These are phyloP conservation scores for Anthophora plumipes DNA, from an alignment of 2,888 invertebrate species.

Conservation along the genomic window DNA sequence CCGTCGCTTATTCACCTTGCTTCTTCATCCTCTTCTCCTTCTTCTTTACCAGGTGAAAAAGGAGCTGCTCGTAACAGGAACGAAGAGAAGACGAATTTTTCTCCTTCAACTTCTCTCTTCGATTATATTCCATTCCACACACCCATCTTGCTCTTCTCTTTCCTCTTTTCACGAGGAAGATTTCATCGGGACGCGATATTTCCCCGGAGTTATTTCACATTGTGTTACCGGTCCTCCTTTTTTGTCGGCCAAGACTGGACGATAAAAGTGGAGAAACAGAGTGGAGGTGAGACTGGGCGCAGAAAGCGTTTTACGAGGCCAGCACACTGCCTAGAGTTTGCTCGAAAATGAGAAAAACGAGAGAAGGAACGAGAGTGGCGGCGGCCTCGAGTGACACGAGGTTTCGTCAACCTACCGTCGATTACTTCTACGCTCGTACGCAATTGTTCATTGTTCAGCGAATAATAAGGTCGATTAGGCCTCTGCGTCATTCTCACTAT, in stretches of 20 bases:
- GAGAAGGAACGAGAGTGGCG: background rate
- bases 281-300: slow-evolving; percentile 29
- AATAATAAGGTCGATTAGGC: slow-evolving; percentile 74
- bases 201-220: slow-evolving; percentile 23
- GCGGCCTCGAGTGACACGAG: slow-evolving; percentile 62
- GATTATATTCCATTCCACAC: background rate
- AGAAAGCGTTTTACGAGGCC: slow-evolving; percentile 38
- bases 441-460: slow-evolving; percentile 75
- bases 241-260: slow-evolving; percentile 8
- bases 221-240: slow-evolving; percentile 45
- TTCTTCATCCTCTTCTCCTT: slow-evolving; percentile 24
- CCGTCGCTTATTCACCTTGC: slow-evolving; percentile 75
- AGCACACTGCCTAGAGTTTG: slow-evolving; percentile 26
- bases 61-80: too few species aligned
- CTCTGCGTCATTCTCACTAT: slow-evolving; percentile 70
- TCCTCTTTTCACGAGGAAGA: slow-evolving; percentile 21
- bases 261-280: background rate
- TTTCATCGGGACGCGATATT: slow-evolving; percentile 49
- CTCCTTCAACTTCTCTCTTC: background rate
- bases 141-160: background rate
- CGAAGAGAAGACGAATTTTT: background rate
- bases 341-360: slow-evolving; percentile 13
- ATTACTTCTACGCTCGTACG: slow-evolving; percentile 72
- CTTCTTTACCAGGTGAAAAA: too few species aligned
- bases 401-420: slow-evolving; percentile 66